Evolutionary conservation across 2,113 vertebrate species (phyloP).

Genomic region (Microcebus murinus): DNA sequence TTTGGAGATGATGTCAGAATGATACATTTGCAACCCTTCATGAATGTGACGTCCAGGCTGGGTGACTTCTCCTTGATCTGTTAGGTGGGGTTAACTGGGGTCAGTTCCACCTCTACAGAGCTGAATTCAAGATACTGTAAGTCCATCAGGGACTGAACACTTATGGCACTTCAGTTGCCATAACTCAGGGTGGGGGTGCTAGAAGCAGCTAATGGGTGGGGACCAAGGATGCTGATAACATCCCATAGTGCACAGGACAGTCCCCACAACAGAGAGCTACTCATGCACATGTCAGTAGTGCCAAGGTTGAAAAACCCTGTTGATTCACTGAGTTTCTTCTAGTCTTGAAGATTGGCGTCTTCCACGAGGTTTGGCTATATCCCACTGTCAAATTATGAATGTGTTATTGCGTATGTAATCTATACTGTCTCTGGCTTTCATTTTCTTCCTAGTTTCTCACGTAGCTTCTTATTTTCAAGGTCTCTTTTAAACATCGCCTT

Average conservation of each 20-base stretch:
- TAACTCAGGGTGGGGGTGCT: background rate
- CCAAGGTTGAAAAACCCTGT: background rate
- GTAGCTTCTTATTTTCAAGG: background rate
- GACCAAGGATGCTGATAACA: background rate
- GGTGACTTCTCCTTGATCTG: background rate
- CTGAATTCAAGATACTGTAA: background rate
- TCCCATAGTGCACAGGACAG: background rate
- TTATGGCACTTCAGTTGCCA: background rate
- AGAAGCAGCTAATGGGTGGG: rapidly evolving
- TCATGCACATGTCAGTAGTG: background rate
- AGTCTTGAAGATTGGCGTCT: background rate
- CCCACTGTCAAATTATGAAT: background rate
- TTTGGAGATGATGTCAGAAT: background rate
- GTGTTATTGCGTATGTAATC: background rate
- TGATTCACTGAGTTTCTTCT: background rate
- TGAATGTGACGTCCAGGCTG: background rate
- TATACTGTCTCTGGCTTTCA: background rate
- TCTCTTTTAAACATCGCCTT: background rate
- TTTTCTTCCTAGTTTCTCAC: background rate
- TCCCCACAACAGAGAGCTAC: background rate
- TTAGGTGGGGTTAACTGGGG: background rate
- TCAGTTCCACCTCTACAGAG: background rate
- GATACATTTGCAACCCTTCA: background rate
- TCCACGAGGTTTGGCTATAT: background rate
- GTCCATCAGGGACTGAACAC: background rate